phyloP scores from a whole-genome alignment of 2,888 invertebrate species.

The Eumacrocentrus americanus region DNA sequence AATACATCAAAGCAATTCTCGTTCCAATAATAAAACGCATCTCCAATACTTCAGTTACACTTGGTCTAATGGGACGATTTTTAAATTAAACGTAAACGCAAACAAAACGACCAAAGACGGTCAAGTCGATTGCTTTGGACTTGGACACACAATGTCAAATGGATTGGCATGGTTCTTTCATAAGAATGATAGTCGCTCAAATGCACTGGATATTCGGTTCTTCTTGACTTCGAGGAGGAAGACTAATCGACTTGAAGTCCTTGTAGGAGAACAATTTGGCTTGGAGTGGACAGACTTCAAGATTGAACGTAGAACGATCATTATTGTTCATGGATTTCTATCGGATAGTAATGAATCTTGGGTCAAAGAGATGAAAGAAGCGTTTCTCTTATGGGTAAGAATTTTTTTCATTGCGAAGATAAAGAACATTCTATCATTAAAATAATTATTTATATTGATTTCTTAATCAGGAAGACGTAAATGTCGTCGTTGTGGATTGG shows the following conservation, averaged over 20 bases:
- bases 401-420: too few species aligned
- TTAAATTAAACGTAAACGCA: constrained; percentile 20
- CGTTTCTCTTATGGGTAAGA: constrained; percentile 66
- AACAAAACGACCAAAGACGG: constrained; percentile 9
- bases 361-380: constrained; percentile 67
- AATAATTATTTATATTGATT: neutral
- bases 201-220: constrained; percentile 64
- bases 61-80: too few species aligned
- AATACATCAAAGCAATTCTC: too few species aligned
- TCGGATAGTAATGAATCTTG: constrained; percentile 67
- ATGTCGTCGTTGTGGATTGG: constrained; percentile 72
- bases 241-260: constrained; percentile 62
- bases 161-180: constrained; percentile 62
- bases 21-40: too few species aligned
- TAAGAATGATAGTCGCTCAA: constrained; percentile 60
- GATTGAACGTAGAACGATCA: constrained; percentile 64
- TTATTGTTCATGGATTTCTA: constrained; percentile 72
- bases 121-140: constrained; percentile 65
- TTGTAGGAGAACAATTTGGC: constrained; percentile 62
- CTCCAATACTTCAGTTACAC: too few species aligned
- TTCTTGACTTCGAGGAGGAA: constrained; percentile 62
- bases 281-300: constrained; percentile 68
- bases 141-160: constrained; percentile 59
- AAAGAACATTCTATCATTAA: neutral
- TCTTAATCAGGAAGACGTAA: constrained; percentile 65